Conservation (phyloP, 2,888 invertebrate genomes). For the Myathropa florea region DNA sequence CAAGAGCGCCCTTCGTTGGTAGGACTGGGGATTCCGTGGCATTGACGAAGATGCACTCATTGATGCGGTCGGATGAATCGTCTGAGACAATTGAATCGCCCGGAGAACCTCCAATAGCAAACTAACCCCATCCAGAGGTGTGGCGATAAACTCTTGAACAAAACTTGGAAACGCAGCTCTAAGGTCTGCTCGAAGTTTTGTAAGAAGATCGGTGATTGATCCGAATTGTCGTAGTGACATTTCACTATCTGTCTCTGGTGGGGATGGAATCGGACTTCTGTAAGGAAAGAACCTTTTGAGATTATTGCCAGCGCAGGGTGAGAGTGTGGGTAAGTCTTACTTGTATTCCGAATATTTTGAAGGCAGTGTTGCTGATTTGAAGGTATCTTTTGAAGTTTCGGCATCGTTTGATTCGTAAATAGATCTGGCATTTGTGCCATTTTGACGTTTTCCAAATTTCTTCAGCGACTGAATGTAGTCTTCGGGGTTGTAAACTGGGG, state of each 20-base stretch:
- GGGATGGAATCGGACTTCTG: conserved; percentile 87
- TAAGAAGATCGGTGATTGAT: conserved; percentile 92
- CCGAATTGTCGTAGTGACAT: conserved; percentile 94
- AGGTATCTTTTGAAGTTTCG: conserved; percentile 75
- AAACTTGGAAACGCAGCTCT: conserved; percentile 95
- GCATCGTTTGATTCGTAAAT: conserved; percentile 78
- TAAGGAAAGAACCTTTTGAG: conserved; percentile 4
- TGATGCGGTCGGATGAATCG: conserved; percentile 81
- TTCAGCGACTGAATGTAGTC: conserved; percentile 91
- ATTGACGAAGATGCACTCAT: conserved; percentile 77
- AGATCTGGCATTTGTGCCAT: conserved; percentile 75
- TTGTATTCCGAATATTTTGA: conserved; percentile 79
- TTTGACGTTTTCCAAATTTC: conserved; percentile 85
- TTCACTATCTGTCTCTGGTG: conserved; percentile 85
- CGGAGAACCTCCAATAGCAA: conserved; percentile 91
- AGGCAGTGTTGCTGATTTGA: conserved; percentile 78
- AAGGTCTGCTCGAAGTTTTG: conserved; percentile 92
- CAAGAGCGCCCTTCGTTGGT: conserved; percentile 87
- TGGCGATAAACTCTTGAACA: conserved; percentile 94
- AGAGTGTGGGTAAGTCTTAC: conserved; percentile 72
- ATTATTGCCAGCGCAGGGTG: background rate
- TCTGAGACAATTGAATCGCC: conserved; percentile 91
- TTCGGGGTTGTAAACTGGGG: conserved; percentile 94
- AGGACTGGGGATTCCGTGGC: conserved; percentile 84
- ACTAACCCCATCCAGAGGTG: conserved; percentile 93